Evolutionary conservation across 2,113 vertebrate genomes (phyloP).

Genomic region (Chaetodon trifascialis): DNA sequence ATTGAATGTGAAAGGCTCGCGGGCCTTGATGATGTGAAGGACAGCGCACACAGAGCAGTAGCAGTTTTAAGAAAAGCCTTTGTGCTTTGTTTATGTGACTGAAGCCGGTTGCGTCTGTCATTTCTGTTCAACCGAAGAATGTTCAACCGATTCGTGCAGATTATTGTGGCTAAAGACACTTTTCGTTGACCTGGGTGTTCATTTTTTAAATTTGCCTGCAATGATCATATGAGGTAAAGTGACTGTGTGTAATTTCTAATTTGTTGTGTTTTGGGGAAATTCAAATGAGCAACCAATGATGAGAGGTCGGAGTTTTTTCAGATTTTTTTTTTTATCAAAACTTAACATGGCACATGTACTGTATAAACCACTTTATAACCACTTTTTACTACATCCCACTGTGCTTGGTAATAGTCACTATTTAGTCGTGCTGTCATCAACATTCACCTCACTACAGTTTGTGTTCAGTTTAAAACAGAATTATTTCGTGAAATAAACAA

Average conservation of each 20-base stretch:
- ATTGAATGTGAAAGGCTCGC: slow-evolving; percentile 83
- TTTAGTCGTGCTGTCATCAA: background rate
- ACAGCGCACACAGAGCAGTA: slow-evolving; percentile 71
- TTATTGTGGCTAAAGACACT: background rate
- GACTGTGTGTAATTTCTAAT: background rate
- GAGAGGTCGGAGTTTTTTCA: background rate
- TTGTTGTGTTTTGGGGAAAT: background rate
- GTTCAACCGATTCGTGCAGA: background rate
- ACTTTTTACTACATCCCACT: background rate
- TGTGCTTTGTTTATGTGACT: slow-evolving; percentile 64
- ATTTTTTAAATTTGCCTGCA: background rate
- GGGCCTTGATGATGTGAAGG: slow-evolving; percentile 79
- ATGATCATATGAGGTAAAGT: background rate
- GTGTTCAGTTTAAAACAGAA: background rate
- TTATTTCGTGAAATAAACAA: background rate
- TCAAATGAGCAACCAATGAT: background rate
- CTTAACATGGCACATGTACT: background rate
- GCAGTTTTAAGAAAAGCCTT: slow-evolving; percentile 67
- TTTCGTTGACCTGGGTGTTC: background rate
- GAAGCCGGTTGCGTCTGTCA: slow-evolving; percentile 5
- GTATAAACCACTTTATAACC: background rate
- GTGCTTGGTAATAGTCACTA: background rate
- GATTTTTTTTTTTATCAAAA: background rate
- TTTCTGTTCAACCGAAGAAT: slow-evolving; percentile 3
- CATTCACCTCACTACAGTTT: background rate